Conservation (phyloP, 2,797 vertebrate genomes). For the Nyctibius grandis region DNA sequence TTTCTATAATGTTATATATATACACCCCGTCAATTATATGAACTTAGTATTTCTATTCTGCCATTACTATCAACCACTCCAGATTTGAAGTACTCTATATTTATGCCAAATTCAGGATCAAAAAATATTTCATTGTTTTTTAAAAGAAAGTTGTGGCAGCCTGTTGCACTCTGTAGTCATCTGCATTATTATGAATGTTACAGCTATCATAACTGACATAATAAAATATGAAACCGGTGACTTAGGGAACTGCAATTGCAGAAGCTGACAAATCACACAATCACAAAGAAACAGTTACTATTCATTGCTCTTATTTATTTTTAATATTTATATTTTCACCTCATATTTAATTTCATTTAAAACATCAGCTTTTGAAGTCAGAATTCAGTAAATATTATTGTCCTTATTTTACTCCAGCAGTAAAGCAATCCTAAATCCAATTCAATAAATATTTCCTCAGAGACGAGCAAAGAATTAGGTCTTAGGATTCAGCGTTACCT, state of each 20-base stretch:
- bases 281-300: neutral
- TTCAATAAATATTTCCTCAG: neutral
- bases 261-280: neutral
- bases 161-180: neutral
- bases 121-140: neutral
- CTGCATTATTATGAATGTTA: neutral
- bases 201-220: neutral
- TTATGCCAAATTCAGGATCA: neutral
- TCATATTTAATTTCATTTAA: neutral
- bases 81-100: neutral
- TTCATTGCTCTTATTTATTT: neutral
- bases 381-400: neutral
- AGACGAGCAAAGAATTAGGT: neutral
- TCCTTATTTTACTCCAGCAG: neutral
- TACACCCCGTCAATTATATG: neutral
- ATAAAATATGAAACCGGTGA: neutral
- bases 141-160: neutral
- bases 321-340: neutral
- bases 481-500: neutral
- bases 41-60: neutral
- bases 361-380: neutral
- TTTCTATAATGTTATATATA: neutral
- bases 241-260: neutral
- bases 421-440: neutral
- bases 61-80: neutral